Evolutionary conservation across 2,113 vertebrate genomes (phyloP), one percentile per base, ranked within the genome.

Genomic region (Rattus rattus): DNA sequence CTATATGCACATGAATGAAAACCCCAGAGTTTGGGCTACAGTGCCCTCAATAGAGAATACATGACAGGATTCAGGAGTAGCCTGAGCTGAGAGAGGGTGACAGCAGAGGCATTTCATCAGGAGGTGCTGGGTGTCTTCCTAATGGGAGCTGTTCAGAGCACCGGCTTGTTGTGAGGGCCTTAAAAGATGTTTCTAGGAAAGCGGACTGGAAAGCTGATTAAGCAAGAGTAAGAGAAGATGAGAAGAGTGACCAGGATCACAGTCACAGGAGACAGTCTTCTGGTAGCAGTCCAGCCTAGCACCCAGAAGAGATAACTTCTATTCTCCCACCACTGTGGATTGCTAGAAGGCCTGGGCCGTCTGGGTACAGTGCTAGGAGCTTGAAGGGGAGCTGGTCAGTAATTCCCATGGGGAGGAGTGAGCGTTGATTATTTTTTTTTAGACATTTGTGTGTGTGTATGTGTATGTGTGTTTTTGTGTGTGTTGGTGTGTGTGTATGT

Each of bases 131-230:
- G 90, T 95, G 88, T 93, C 54, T 75, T 70, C 69, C 19, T 9
- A 0, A 56, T 75, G 80, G 81, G 49, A 88, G 59, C 26, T 70
- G 75, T 65, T 93, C 89, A 73, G 83, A 80, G 52, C 49, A 24
- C 54, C 22, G n/a, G 16, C 56, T 92, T 95, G 75, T n/a, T 95
- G 54, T 72, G 80, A 94, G 92, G 7, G 20, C 69, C 69, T 84
- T 96, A 91, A 75, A 90, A 65, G 84, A 70, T 93, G 91, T 92
- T 97, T 97, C 95, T 96, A 95, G 97, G 90, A 95, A 97, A 95
- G 89, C 19, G 85, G 75, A 81, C 90, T 59, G n/a, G 83, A 96
- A 95, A 96, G 79, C 90, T 52, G 79, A 85, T 94, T 83, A 67
- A 52, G 52, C 36, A 76, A 85, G 88, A 85, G 92, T 94, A 88